Evolutionary conservation across 1,140 invertebrate genomes (phyloP).

Genomic region (Manduca sexta): DNA sequence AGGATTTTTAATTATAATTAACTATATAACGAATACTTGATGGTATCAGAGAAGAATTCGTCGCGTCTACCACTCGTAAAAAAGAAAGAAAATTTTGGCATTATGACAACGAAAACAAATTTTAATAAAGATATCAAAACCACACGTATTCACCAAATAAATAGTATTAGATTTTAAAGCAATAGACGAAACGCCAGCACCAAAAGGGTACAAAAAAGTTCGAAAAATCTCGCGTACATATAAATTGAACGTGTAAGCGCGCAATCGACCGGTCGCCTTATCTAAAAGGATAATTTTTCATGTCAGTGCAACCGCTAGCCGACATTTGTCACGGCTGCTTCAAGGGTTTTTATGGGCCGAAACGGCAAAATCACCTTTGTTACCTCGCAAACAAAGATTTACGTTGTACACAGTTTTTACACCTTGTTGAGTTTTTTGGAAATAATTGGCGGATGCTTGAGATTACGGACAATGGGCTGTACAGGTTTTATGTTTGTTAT

Average conservation of each 20-base stretch:
- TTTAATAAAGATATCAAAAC: no score
- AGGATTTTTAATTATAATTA: no score
- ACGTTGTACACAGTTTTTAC: constrained; percentile 14
- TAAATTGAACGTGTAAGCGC: neutral
- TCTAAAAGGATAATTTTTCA: constrained; percentile 60
- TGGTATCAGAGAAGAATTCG: no score
- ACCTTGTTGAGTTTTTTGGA: neutral
- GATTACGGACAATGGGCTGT: neutral
- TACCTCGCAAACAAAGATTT: constrained; percentile 38
- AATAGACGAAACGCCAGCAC: no score
- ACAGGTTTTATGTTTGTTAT: no score
- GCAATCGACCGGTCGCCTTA: constrained; percentile 26
- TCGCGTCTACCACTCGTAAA: no score
- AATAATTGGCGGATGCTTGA: neutral
- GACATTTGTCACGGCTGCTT: constrained; percentile 55
- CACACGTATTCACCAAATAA: no score
- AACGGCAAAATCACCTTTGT: constrained; percentile 25
- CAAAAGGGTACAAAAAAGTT: no score
- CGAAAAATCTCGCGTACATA: neutral
- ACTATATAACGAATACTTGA: no score
- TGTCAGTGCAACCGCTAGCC: constrained; percentile 39
- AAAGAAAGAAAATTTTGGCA: no score
- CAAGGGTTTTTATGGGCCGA: constrained; percentile 43
- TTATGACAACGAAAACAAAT: no score
- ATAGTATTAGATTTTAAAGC: no score